These are phyloP conservation scores for Garrulus glandarius DNA, from an alignment of 2,797 vertebrate genomes.

Conservation along the genomic window DNA sequence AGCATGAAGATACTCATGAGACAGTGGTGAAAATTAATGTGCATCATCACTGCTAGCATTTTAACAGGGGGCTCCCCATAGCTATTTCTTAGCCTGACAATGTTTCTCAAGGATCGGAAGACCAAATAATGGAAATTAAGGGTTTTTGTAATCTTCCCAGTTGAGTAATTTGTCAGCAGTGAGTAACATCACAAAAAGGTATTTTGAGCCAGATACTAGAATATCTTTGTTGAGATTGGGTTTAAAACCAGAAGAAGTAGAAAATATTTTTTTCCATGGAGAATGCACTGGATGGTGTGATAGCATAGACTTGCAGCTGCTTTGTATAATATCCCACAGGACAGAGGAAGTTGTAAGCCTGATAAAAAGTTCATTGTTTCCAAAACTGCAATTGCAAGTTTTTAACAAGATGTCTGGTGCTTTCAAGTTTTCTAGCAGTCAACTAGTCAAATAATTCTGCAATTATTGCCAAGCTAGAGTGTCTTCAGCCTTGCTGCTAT, in stretches of 20 bases:
- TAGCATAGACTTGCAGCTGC: neutral
- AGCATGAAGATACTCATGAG: conserved; percentile 15
- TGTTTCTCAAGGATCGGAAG: neutral
- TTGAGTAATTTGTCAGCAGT: neutral
- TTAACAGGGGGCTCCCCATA: neutral
- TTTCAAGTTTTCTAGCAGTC: neutral
- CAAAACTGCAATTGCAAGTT: neutral
- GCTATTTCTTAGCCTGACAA: neutral
- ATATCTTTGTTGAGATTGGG: neutral
- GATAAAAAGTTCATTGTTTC: neutral
- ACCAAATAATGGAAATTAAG: neutral
- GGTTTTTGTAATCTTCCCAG: neutral
- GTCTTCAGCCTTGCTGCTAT: neutral
- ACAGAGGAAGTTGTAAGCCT: neutral
- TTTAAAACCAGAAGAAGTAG: neutral
- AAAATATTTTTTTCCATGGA: neutral
- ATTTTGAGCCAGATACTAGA: neutral
- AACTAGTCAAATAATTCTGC: neutral
- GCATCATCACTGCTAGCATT: neutral
- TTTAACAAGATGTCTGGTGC: neutral
- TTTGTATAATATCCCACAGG: neutral
- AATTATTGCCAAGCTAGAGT: neutral
- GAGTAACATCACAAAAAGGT: neutral
- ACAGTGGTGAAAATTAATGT: conserved; percentile 48
- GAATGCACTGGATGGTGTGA: neutral